Evolutionary conservation across 2,797 vertebrate species (phyloP).

Genomic region (Labeo calbasu): DNA sequence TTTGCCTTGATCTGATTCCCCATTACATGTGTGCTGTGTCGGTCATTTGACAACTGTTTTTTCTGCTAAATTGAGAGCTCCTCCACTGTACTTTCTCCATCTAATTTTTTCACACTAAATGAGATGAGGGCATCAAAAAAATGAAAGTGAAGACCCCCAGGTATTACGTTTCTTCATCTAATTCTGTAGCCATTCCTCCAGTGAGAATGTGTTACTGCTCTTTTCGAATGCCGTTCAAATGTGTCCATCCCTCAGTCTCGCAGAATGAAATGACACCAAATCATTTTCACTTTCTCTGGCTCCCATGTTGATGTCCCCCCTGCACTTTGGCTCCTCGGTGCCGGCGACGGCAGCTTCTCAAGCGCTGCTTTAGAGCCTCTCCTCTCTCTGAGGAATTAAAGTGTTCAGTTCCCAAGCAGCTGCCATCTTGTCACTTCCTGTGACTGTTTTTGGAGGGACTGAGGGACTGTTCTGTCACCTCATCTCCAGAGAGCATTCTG

Average conservation of each 20-base stretch:
- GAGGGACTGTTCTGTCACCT: constrained; percentile 44
- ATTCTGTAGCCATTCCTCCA: constrained; percentile 20
- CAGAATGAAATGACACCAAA: constrained; percentile 28
- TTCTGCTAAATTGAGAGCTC: not conserved
- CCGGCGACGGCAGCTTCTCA: constrained; percentile 18
- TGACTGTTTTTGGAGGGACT: constrained; percentile 47
- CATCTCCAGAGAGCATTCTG: constrained; percentile 38
- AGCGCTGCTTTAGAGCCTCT: constrained; percentile 29
- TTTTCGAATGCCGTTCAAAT: constrained; percentile 34
- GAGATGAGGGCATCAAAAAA: not conserved
- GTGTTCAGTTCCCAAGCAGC: constrained; percentile 32
- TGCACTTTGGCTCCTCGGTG: constrained; percentile 21
- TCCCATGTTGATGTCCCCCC: constrained; percentile 20
- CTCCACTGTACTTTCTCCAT: not conserved
- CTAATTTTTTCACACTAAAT: not conserved
- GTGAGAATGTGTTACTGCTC: constrained; percentile 2
- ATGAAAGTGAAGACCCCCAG: constrained; percentile 12
- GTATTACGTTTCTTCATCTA: constrained; percentile 5
- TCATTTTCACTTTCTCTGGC: constrained; percentile 33
- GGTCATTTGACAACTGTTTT: not conserved
- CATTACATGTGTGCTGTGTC: not conserved
- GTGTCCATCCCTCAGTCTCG: constrained; percentile 29
- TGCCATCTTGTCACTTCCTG: constrained; percentile 54
- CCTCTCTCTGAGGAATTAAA: constrained; percentile 41
- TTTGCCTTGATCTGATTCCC: not conserved